These are phyloP conservation scores for Zygogramma bicolorata DNA, from an alignment of 2,888 invertebrate genomes.

Conservation along the genomic window DNA sequence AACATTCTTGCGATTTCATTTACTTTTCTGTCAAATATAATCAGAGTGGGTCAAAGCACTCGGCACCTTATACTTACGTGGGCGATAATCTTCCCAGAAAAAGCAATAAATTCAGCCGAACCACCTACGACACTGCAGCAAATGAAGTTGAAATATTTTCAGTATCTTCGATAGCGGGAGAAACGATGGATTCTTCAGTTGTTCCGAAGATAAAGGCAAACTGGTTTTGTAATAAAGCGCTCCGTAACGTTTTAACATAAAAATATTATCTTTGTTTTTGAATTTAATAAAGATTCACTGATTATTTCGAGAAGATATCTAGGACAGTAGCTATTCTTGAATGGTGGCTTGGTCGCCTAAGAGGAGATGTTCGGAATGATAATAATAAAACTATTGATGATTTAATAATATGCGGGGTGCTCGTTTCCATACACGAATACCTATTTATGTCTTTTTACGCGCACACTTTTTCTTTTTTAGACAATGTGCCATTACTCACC, in stretches of 20 bases:
- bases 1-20: background rate
- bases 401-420: slow-evolving; percentile 42
- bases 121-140: slow-evolving; percentile 13
- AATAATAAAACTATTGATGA: slow-evolving; percentile 35
- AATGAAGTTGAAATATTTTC: background rate
- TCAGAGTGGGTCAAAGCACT: slow-evolving; percentile 6
- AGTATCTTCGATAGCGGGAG: background rate
- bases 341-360: slow-evolving; percentile 36
- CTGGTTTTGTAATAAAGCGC: background rate
- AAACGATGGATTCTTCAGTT: slow-evolving; percentile 3
- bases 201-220: slow-evolving; percentile 2
- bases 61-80: background rate
- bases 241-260: slow-evolving; percentile 21
- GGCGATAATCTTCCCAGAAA: slow-evolving; percentile 9
- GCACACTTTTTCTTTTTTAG: slow-evolving; percentile 34
- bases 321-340: slow-evolving; percentile 40
- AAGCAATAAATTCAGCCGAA: background rate
- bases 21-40: background rate
- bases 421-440: slow-evolving; percentile 20
- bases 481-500: slow-evolving; percentile 40
- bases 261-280: slow-evolving; percentile 38
- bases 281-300: slow-evolving; percentile 36
- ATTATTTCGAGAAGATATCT: slow-evolving; percentile 32
- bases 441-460: slow-evolving; percentile 23
- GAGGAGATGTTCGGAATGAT: slow-evolving; percentile 28